A percentile compares a stretch with the other conserved stretches of the same genome.
phyloP scores from a whole-genome alignment of 2,888 invertebrate species.

The Dilophus febrilis region DNA sequence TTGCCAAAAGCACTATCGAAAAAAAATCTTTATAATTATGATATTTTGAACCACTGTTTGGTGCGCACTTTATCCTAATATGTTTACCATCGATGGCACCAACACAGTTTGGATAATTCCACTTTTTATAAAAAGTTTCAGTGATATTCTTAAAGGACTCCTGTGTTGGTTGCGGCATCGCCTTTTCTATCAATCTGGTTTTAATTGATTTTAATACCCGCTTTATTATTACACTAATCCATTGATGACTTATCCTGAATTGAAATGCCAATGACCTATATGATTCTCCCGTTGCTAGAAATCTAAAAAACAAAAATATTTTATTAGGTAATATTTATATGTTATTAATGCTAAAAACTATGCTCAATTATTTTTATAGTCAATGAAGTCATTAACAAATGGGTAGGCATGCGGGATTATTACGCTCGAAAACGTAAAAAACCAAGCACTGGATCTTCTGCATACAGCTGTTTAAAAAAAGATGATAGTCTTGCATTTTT shows the following conservation, averaged over 20 bases:
- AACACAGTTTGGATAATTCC: slow-evolving; percentile 11
- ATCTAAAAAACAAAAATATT: too few species aligned
- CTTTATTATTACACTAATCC: neutral
- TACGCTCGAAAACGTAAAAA: too few species aligned
- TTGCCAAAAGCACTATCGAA: slow-evolving; percentile 12
- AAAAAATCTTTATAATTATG: slow-evolving; percentile 9
- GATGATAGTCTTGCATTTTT: too few species aligned
- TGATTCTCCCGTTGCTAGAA: neutral
- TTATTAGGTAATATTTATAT: too few species aligned
- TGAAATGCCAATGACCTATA: neutral
- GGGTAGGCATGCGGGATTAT: too few species aligned
- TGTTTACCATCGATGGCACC: slow-evolving; percentile 13
- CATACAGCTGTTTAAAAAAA: too few species aligned
- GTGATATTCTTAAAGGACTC: neutral
- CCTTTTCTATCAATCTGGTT: neutral
- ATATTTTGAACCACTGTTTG: slow-evolving; percentile 11
- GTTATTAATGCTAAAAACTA: too few species aligned
- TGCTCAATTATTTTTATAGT: too few species aligned
- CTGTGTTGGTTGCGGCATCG: neutral
- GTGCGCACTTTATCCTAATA: slow-evolving; percentile 12
- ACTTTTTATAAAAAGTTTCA: neutral
- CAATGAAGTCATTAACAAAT: too few species aligned
- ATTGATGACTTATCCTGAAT: neutral
- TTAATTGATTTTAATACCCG: neutral
- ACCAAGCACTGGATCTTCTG: too few species aligned